A percentile compares a stretch with the other conserved stretches of the same genome.
Conservation (phyloP, 2,888 invertebrate genomes). For the Cataglyphis altisquamis region DNA sequence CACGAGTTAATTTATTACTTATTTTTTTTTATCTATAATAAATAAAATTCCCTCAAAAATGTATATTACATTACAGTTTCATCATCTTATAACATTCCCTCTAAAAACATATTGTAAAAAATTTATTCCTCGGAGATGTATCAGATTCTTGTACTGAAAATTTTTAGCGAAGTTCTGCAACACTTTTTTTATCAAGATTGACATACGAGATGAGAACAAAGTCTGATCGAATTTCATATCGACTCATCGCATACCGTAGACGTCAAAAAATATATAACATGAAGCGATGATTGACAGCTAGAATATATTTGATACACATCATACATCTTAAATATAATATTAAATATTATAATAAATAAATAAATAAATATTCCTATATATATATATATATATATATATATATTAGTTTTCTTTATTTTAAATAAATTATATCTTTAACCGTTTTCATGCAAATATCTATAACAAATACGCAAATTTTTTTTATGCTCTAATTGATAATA, state of each 20-base stretch:
- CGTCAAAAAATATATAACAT: neutral
- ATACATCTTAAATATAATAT: neutral
- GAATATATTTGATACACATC: neutral
- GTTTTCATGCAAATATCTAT: neutral
- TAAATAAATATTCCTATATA: neutral
- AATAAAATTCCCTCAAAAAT: neutral
- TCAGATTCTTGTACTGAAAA: slow-evolving; percentile 2
- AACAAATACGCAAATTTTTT: neutral
- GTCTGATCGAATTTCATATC: slow-evolving; percentile 24
- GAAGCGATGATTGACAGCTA: neutral
- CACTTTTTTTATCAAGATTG: slow-evolving; percentile 15
- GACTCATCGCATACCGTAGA: neutral
- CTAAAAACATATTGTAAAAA: neutral
- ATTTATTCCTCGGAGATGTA: neutral
- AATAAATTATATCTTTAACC: neutral
- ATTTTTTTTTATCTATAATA: neutral
- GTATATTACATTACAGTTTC: slow-evolving; percentile 23
- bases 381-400: neutral
- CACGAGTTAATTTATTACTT: neutral
- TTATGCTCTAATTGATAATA: neutral
- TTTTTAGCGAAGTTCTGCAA: slow-evolving; percentile 1
- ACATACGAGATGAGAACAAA: slow-evolving; percentile 21
- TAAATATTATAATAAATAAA: neutral
- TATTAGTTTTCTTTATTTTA: neutral
- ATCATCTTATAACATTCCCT: neutral